phyloP scores from a whole-genome alignment of 2,113 vertebrate genomes.

The Todiramphus chloris region DNA sequence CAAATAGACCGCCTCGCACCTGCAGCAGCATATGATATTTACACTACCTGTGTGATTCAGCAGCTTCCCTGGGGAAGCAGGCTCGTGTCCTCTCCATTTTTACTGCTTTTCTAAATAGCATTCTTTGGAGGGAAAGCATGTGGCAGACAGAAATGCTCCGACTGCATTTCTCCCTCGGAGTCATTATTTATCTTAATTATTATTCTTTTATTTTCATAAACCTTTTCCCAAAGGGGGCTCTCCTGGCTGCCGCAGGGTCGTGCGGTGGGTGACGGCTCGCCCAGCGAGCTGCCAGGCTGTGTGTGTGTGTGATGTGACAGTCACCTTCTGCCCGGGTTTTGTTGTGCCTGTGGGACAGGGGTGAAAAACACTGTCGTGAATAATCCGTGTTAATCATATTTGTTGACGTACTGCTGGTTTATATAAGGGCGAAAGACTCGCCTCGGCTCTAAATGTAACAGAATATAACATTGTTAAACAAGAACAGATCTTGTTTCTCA shows the following conservation, averaged over 20 bases:
- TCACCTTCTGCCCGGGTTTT: conserved; percentile 21
- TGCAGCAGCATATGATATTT: conserved; percentile 74
- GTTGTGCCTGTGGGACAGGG: not conserved
- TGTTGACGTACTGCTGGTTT: not conserved
- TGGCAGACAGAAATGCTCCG: not conserved
- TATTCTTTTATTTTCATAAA: not conserved
- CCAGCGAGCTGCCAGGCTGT: not conserved
- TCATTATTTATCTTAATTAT: conserved; percentile 7
- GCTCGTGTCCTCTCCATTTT: conserved; percentile 65
- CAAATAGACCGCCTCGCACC: conserved; percentile 70
- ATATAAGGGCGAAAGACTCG: not conserved
- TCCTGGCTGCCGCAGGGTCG: not conserved
- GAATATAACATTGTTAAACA: conserved; percentile 17
- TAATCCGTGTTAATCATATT: not conserved
- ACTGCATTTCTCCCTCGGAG: not conserved
- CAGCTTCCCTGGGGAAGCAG: conserved; percentile 68
- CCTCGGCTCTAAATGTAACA: not conserved
- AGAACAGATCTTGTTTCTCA: conserved; percentile 27
- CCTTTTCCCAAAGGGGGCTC: not conserved
- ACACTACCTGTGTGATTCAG: conserved; percentile 73
- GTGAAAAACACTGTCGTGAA: not conserved
- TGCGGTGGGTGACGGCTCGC: not conserved
- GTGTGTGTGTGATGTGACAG: not conserved
- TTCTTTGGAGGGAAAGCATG: not conserved
- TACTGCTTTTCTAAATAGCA: conserved; percentile 49